Percentiles rank a stretch among this genome's conserved stretches.
Conservation (phyloP, 2,888 invertebrate species). For the Meiosimyza decipiens region DNA sequence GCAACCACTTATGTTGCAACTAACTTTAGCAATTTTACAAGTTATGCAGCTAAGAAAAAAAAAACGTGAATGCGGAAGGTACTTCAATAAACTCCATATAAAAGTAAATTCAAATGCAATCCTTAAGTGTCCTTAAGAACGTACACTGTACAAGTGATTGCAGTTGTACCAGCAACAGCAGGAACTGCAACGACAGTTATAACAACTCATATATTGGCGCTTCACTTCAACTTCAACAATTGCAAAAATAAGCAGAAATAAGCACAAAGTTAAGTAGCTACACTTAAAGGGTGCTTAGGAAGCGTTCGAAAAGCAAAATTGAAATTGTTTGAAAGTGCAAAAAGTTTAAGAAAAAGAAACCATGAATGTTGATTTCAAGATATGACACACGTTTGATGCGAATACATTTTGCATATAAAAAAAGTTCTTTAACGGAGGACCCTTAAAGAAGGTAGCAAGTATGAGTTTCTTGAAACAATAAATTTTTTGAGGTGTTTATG, state of each 20-base stretch:
- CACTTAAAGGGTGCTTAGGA: conserved; percentile 10
- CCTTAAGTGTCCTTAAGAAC: neutral
- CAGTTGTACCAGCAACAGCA: too few relatives aligned
- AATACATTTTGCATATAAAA: too few relatives aligned
- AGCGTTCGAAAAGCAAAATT: conserved; percentile 13
- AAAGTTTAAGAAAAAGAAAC: too few relatives aligned
- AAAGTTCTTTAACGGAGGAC: too few relatives aligned
- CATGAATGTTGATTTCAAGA: conserved; percentile 12
- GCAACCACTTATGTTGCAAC: conserved; percentile 2
- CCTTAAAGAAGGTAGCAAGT: too few relatives aligned
- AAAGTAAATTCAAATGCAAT: conserved; percentile 25
- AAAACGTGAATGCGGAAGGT: conserved; percentile 8
- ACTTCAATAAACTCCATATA: conserved; percentile 4
- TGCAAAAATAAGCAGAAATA: conserved; percentile 16
- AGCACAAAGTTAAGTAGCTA: conserved; percentile 13
- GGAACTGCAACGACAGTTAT: neutral
- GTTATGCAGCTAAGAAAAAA: conserved; percentile 18
- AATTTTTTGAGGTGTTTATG: too few relatives aligned
- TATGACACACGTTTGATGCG: conserved; percentile 3
- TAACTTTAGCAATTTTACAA: conserved; percentile 34
- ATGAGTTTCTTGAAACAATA: too few relatives aligned
- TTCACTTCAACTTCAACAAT: conserved; percentile 17
- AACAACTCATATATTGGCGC: neutral
- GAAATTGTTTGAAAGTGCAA: conserved; percentile 1
- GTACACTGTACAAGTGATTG: too few relatives aligned